These are phyloP conservation scores for Rattus rattus DNA, from an alignment of 2,113 vertebrate species.

Conservation along the genomic window DNA sequence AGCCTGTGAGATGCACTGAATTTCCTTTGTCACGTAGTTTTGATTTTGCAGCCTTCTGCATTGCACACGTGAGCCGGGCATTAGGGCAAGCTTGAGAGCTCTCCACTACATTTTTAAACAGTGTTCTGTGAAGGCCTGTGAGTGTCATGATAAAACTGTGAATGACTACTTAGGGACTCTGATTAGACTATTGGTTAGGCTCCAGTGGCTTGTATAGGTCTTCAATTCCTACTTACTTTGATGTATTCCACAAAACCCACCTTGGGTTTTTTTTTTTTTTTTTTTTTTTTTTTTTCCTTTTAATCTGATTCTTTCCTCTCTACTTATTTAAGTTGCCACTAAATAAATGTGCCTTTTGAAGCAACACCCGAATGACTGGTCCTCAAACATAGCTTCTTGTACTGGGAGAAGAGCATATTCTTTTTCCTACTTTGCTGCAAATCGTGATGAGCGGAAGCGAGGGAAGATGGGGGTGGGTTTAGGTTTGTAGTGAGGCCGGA, in stretches of 20 bases:
- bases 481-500: not conserved
- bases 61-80: conserved; percentile 79
- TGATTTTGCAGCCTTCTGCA: conserved; percentile 74
- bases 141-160: conserved; percentile 65
- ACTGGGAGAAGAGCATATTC: not conserved
- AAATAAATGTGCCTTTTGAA: conserved; percentile 79
- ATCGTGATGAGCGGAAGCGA: conserved; percentile 42
- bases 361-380: conserved; percentile 76
- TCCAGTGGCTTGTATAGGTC: conserved; percentile 64
- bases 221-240: conserved; percentile 51
- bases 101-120: conserved; percentile 63
- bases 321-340: conserved; percentile 69
- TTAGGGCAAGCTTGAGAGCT: conserved; percentile 82
- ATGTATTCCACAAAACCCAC: conserved; percentile 49
- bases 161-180: conserved; percentile 71
- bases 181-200: conserved; percentile 58
- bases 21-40: conserved; percentile 78
- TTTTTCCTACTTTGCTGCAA: conserved; percentile 17
- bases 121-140: conserved; percentile 75
- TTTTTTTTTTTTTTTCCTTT: not conserved
- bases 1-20: conserved; percentile 82
- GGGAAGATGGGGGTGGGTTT: conserved; percentile 24
- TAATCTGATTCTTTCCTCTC: conserved; percentile 39
- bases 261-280: not conserved
- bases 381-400: conserved; percentile 50